phyloP scores from a whole-genome alignment of 2,113 vertebrate genomes.

The Nanger granti region DNA sequence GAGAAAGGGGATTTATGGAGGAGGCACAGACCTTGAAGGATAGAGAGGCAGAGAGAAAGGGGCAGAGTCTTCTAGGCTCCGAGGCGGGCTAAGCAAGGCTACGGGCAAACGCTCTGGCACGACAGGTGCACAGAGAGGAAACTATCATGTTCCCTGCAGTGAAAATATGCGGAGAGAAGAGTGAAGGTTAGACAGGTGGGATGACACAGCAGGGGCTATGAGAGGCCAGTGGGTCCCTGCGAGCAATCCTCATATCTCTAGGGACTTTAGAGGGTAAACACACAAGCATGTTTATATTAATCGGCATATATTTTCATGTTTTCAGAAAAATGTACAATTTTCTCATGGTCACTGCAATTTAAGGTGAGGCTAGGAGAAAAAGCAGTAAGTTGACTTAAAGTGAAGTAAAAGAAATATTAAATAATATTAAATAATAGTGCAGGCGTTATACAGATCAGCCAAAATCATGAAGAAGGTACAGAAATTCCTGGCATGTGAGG shows the following conservation, averaged over 20 bases:
- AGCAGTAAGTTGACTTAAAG: neutral
- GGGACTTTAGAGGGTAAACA: neutral
- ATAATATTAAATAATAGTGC: neutral
- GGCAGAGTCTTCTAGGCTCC: neutral
- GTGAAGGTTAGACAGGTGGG: neutral
- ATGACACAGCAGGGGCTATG: neutral
- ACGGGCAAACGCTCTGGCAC: neutral
- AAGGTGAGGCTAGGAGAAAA: neutral
- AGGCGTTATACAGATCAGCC: neutral
- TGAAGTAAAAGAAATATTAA: constrained; percentile 3
- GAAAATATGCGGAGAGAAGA: neutral
- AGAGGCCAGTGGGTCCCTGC: neutral
- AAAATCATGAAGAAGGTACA: neutral
- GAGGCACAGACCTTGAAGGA: neutral
- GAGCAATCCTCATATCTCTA: neutral
- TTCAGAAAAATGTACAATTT: neutral
- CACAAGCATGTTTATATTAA: neutral
- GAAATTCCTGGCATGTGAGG: neutral
- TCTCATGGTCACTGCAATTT: neutral
- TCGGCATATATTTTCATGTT: neutral
- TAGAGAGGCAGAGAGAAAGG: neutral
- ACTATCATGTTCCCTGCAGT: no score
- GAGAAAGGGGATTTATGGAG: rapidly evolving
- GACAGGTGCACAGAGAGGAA: neutral
- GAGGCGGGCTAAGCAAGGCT: neutral